Conservation (phyloP, 2,113 vertebrate genomes). For the Panthera leo region DNA sequence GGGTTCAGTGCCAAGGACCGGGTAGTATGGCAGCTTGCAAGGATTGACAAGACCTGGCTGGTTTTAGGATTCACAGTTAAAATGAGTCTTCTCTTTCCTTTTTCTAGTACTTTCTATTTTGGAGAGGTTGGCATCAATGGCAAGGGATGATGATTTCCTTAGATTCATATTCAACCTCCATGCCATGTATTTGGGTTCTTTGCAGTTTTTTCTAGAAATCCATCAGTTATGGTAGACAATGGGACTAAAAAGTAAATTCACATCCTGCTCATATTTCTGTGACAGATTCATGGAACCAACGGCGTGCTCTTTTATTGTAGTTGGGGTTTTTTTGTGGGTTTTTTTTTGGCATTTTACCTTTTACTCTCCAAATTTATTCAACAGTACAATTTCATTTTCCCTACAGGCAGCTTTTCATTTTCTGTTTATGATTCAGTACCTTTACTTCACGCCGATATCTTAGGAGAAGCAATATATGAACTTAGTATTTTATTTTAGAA, state of each 20-base stretch:
- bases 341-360: neutral
- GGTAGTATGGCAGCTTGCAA: neutral
- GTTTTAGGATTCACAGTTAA: neutral
- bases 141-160: neutral
- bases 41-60: fast-evolving
- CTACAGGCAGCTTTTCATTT: neutral
- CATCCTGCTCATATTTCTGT: neutral
- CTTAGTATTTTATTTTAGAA: neutral
- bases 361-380: neutral
- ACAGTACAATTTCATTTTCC: neutral
- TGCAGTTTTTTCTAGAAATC: neutral
- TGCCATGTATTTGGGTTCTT: neutral
- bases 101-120: slow-evolving; percentile 22
- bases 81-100: neutral
- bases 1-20: no score
- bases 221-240: neutral
- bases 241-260: neutral
- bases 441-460: neutral
- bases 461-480: neutral
- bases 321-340: no score
- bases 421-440: neutral
- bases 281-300: neutral
- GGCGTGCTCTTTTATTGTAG: neutral
- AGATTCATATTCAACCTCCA: neutral
- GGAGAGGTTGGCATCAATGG: neutral